phyloP scores from a whole-genome alignment of 1,140 invertebrate species.

The Rhynchophorus ferrugineus region DNA sequence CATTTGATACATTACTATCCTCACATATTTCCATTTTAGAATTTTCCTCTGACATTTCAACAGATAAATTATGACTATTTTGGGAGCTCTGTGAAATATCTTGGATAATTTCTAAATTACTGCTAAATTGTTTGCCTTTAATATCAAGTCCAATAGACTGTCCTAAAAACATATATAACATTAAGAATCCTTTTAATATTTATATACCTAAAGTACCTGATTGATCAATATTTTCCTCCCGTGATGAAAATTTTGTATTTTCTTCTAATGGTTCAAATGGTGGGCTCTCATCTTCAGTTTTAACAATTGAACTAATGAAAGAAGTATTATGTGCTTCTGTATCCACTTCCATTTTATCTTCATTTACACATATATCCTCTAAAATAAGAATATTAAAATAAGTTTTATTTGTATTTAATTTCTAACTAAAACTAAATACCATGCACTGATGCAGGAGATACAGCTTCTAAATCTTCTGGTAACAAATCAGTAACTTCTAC shows the following conservation, averaged over 20 bases:
- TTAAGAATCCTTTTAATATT: too few species aligned
- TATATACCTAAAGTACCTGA: too few species aligned
- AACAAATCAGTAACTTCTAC: slow-evolving; percentile 49
- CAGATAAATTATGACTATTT: slow-evolving; percentile 50
- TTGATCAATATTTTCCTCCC: slow-evolving; percentile 38
- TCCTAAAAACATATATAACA: too few species aligned
- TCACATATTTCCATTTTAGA: slow-evolving; percentile 38
- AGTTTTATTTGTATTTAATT: background rate
- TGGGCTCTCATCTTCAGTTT: slow-evolving; percentile 59
- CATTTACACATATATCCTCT: background rate
- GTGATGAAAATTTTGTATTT: slow-evolving; percentile 15
- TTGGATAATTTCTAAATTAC: slow-evolving; percentile 40
- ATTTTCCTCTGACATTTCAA: slow-evolving; percentile 42
- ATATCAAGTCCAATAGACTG: too few species aligned
- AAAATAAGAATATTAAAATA: too few species aligned
- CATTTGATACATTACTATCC: slow-evolving; percentile 8
- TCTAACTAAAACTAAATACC: slow-evolving; percentile 37
- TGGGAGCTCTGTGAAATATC: slow-evolving; percentile 52
- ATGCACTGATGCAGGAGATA: slow-evolving; percentile 65
- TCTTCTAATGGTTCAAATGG: slow-evolving; percentile 57
- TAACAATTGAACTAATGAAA: slow-evolving; percentile 34
- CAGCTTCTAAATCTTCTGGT: slow-evolving; percentile 67
- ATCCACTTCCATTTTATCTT: slow-evolving; percentile 19
- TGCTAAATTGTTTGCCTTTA: slow-evolving; percentile 19
- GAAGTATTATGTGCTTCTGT: slow-evolving; percentile 17